Evolutionary conservation across 2,113 vertebrate species (phyloP).

Genomic region (Penelope pileata): DNA sequence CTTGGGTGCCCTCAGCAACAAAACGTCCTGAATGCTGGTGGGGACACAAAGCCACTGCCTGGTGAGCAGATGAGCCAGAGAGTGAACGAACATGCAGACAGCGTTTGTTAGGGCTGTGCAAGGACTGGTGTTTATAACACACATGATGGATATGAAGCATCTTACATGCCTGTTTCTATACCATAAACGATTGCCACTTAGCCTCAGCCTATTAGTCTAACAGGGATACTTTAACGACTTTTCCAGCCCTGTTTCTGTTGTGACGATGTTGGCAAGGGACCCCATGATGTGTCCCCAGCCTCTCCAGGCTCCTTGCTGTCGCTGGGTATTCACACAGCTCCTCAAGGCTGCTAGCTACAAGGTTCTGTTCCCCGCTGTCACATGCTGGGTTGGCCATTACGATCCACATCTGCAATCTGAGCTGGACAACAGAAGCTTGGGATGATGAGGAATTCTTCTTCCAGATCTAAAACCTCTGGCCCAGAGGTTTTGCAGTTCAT

Average conservation of each 20-base stretch:
- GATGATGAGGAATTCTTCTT: neutral
- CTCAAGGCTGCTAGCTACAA: neutral
- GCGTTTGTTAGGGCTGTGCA: neutral
- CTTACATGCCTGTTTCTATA: neutral
- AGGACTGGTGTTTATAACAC: neutral
- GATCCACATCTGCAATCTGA: neutral
- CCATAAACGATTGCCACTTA: rapidly evolving
- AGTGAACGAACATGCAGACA: neutral
- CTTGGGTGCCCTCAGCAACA: neutral
- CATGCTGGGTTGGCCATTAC: neutral
- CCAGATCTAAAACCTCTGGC: neutral
- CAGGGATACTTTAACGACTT: neutral
- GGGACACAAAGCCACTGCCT: neutral
- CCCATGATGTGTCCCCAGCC: rapidly evolving
- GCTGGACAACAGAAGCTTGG: neutral
- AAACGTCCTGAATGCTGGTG: neutral
- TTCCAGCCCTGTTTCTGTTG: neutral
- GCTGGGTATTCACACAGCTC: neutral
- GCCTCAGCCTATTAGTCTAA: neutral
- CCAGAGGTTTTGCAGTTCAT: neutral
- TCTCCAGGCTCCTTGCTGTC: neutral
- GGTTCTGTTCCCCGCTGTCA: neutral
- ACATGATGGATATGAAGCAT: neutral
- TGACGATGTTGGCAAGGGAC: neutral
- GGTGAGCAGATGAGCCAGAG: neutral